Percentiles rank a stretch among this genome's conserved stretches.
Evolutionary conservation across 1,140 invertebrate genomes (phyloP).

Genomic region (Ceratitis capitata): DNA sequence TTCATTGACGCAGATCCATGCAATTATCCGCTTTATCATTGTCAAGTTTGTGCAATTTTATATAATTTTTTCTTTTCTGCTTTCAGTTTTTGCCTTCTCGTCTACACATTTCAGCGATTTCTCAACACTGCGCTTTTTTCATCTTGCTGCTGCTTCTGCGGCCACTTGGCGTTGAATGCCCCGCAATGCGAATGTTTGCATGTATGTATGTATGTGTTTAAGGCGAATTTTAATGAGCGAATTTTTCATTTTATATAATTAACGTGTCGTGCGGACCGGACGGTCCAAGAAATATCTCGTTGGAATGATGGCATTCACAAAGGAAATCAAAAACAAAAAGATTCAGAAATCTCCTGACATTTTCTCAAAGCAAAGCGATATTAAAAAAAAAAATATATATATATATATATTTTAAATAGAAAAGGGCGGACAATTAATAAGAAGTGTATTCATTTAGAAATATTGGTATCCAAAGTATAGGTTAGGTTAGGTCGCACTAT

Average conservation of each 20-base stretch:
- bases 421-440: too few relatives aligned
- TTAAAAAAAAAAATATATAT: neutral
- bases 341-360: neutral
- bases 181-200: too few relatives aligned
- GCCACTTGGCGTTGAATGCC: too few relatives aligned
- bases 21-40: constrained; percentile 24
- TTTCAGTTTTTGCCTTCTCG: neutral
- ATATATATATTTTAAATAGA: neutral
- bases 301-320: neutral
- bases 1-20: constrained; percentile 34
- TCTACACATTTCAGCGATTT: constrained; percentile 2
- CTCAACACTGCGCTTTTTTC: neutral
- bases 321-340: neutral
- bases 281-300: neutral
- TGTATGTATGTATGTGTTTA: neutral
- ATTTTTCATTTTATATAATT: constrained; percentile 32
- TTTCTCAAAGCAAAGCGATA: neutral
- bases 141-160: neutral
- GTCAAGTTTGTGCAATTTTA: constrained; percentile 12
- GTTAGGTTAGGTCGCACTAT: too few relatives aligned
- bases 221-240: constrained; percentile 13
- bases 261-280: neutral
- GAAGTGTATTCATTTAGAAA: too few relatives aligned
- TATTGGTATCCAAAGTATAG: too few relatives aligned
- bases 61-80: too few relatives aligned